Base-by-base conservation (phyloP, 2,797 vertebrate genomes). In the Kryptopterus vitreolus region DNA sequence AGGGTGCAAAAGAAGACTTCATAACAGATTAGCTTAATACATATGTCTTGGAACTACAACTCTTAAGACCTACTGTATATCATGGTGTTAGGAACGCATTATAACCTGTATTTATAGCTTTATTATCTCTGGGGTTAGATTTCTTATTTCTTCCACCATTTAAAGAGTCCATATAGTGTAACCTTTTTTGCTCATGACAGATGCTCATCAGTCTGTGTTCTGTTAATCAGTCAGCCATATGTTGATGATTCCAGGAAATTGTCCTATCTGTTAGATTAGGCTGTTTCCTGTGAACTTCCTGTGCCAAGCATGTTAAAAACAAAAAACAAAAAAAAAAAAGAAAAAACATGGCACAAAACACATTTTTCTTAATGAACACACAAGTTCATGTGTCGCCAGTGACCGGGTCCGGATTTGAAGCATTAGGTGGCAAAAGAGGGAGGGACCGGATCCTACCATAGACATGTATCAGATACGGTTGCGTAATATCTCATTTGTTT, bases 211-310 rank as follows among this genome's bases (percentile, higher is more conserved):
- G 35, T 52, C 48, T 76, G 66, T 73, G 66, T 26, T 68, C 15
- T 66, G 72, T 35, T 81, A 75, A 74, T 68, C 76, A 80, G 73
- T 58, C 58, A 73, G 59, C 55, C 68, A 59, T 68, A n/a, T 70
- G n/a, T n/a, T n/a, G 29, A 35, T 43, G 46, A 73, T 74, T 73
- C 61, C 61, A 76, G 65, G 65, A 77, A 77, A 50, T 15, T 53
- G 15, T 70, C 33, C 58, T 71, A 69, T 78, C 76, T 63, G 48
- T 55, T 66, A 46, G 55, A 77, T 78, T 18, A n/a, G 38, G 52
- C 58, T 10, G 26, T 66, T 84, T 84, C 81, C 78, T 70, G 48
- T 63, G 6, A 43, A 31, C 52, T 31, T 74, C 52, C 59, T 66
- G 62, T 68, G 38, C 46, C 53, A 63, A 35, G 24, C 35, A 53